Conservation (phyloP, 1,140 invertebrate species). For the Glomeris maerens region DNA sequence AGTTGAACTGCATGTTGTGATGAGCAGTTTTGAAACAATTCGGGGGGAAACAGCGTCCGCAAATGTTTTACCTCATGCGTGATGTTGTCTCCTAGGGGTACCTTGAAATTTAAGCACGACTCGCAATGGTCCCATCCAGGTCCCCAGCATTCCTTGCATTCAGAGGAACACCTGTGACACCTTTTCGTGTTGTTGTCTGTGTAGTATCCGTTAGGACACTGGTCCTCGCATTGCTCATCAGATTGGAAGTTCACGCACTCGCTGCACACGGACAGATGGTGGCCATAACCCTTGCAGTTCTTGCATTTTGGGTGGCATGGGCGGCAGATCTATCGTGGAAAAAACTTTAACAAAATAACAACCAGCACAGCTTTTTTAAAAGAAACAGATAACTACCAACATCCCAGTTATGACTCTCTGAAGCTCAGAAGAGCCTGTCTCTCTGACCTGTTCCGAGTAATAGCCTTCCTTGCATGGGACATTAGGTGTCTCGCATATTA, state of each 20-base stretch:
- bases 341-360: background rate
- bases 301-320: slow-evolving; percentile 82
- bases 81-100: slow-evolving; percentile 43
- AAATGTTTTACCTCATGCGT: too few relatives aligned
- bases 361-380: too few relatives aligned
- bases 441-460: slow-evolving; percentile 65
- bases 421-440: slow-evolving; percentile 48
- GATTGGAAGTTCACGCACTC: slow-evolving; percentile 69
- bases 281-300: slow-evolving; percentile 73
- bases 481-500: slow-evolving; percentile 43
- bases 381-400: too few relatives aligned
- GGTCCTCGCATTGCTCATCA: slow-evolving; percentile 78
- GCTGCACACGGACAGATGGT: slow-evolving; percentile 54
- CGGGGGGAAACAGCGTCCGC: background rate
- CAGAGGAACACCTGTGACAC: slow-evolving; percentile 47
- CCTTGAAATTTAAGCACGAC: slow-evolving; percentile 69
- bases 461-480: slow-evolving; percentile 67
- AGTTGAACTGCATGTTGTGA: slow-evolving; percentile 55
- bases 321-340: slow-evolving; percentile 43
- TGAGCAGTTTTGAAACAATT: too few relatives aligned
- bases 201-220: slow-evolving; percentile 71
- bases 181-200: slow-evolving; percentile 49
- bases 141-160: slow-evolving; percentile 73
- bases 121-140: slow-evolving; percentile 59
- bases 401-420: slow-evolving; percentile 56